Base-by-base conservation (phyloP, 2,888 invertebrate genomes). In the Balanococcus diminutus region DNA sequence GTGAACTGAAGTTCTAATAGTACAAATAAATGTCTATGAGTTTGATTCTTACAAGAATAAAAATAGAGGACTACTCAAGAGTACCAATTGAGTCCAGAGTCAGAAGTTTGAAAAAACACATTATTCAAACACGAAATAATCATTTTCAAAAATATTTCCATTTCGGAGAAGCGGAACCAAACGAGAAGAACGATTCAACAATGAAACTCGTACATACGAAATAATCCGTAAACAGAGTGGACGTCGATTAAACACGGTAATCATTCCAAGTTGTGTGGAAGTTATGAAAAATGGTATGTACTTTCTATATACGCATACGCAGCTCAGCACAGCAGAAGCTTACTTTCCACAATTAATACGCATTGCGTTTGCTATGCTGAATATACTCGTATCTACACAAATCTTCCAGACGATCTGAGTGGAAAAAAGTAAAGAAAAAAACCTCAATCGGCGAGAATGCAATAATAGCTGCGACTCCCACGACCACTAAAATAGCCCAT, bases 271-370 rank as follows among this genome's bases (percentile, higher is more conserved):
- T 72, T 32, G 72, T 32, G 56, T 72, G 72, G 72, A 32, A 72
- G 31, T 72, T 72, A 72, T 72, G 72, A 72, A 72, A 72, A 72
- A 72, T 72, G 72, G 32, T 25, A 32, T 72, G 32, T 72, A 72
- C 72, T 72, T 72, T 72, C 72, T 72, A 72, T 25, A 32, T 16
- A 72, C 14, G 46, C 46, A n/a, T 6, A n/a, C 46, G 46, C 2
- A n/a, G 46, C n/a, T n/a, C n/a, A 46, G n/a, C 14, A 46, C 46
- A n/a, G n/a, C n/a, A 25, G 2, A 31, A 25, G 72, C 67, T 67
- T 72, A 72, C 72, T 72, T 72, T 72, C 72, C 72, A 72, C 72
- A 72, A 72, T 72, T 72, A 72, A 72, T 72, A n/a, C 32, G 16
- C 32, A 25, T n/a, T 11, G 46, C 14, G n/a, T 46, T 46, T 46